phyloP scores from a whole-genome alignment of 2,888 invertebrate genomes.

The Gari tellinella region DNA sequence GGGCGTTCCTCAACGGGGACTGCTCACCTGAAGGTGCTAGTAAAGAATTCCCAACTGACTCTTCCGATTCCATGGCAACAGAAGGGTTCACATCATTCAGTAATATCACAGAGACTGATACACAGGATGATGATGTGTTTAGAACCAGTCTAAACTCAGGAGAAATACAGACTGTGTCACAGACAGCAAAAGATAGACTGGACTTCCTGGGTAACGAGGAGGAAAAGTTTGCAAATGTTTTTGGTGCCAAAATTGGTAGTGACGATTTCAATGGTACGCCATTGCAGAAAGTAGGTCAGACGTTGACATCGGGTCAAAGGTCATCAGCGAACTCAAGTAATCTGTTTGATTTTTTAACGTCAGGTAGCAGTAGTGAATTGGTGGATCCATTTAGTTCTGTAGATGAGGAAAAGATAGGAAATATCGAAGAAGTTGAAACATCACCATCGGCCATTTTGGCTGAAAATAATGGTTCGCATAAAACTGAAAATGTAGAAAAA shows the following conservation, averaged over 20 bases:
- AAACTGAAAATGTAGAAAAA: too few species aligned
- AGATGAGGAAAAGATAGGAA: too few species aligned
- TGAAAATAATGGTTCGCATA: too few species aligned
- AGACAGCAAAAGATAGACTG: neutral
- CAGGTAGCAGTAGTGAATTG: slow-evolving; percentile 44
- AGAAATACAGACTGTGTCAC: too few species aligned
- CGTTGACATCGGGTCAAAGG: too few species aligned
- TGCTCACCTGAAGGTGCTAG: slow-evolving; percentile 38
- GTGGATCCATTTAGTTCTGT: slow-evolving; percentile 44
- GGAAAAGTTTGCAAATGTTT: neutral
- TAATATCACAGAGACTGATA: slow-evolving; percentile 8
- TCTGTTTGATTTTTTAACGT: slow-evolving; percentile 42
- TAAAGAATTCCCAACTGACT: slow-evolving; percentile 47
- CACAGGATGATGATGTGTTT: neutral
- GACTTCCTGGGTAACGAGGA: neutral
- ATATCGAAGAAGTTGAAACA: too few species aligned
- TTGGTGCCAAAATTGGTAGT: too few species aligned
- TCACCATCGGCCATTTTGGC: too few species aligned
- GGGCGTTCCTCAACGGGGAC: slow-evolving; percentile 64
- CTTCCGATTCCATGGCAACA: slow-evolving; percentile 40
- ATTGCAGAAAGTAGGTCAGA: too few species aligned
- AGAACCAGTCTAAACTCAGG: too few species aligned
- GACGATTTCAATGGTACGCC: too few species aligned
- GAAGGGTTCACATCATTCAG: slow-evolving; percentile 43
- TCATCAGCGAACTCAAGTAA: slow-evolving; percentile 53